Evolutionary conservation across 2,113 vertebrate species (phyloP).

Genomic region (Xenopus laevis): DNA sequence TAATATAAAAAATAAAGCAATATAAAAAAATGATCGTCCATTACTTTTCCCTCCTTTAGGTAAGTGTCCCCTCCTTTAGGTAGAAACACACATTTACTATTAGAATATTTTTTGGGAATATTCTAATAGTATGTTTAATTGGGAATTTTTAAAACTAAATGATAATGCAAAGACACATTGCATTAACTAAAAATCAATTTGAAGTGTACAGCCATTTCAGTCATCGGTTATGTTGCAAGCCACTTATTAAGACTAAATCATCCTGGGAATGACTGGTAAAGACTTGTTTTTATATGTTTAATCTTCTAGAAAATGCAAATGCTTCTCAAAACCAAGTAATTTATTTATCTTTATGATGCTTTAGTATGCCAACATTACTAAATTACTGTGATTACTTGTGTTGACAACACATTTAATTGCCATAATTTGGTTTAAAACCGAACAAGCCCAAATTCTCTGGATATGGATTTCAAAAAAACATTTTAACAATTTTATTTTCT

Average conservation of each 20-base stretch:
- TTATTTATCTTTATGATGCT: conserved; percentile 58
- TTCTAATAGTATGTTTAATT: too few species aligned
- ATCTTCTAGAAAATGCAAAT: conserved; percentile 56
- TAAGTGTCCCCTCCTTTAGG: too few species aligned
- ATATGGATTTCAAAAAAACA: too few species aligned
- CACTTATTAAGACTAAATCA: conserved; percentile 55
- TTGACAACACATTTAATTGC: conserved; percentile 60
- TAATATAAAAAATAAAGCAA: too few species aligned
- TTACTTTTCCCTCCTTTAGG: too few species aligned
- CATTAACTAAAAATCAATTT: conserved; percentile 46
- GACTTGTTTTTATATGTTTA: conserved; percentile 54
- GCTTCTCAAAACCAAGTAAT: conserved; percentile 55
- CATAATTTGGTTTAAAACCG: too few species aligned
- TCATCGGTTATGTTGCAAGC: conserved; percentile 60
- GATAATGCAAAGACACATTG: conserved; percentile 16
- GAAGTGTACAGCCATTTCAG: conserved; percentile 54
- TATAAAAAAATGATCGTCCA: too few species aligned
- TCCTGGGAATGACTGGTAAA: conserved; percentile 52
- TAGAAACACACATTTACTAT: too few species aligned
- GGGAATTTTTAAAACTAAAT: too few species aligned
- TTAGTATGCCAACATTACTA: conserved; percentile 48
- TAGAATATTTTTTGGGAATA: too few species aligned
- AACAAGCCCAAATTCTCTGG: too few species aligned
- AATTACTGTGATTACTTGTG: conserved; percentile 49
- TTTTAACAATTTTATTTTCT: too few species aligned